Evolutionary conservation across 2,888 invertebrate genomes (phyloP).

Genomic region (Coenonympha glycerion): DNA sequence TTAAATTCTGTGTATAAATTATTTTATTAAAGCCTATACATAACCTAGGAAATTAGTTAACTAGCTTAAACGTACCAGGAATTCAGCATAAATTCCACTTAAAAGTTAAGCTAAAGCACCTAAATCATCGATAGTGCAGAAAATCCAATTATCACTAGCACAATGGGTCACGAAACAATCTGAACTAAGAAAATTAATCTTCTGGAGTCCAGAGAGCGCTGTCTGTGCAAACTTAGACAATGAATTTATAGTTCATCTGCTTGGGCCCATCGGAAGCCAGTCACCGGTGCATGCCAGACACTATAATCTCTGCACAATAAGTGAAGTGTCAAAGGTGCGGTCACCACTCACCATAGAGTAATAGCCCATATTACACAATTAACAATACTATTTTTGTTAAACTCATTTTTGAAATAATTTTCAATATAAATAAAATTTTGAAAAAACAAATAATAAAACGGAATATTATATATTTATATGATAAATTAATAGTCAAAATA

Average conservation of each 20-base stretch:
- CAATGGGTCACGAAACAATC: conserved; percentile 77
- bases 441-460: too few relatives aligned
- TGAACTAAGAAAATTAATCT: conserved; percentile 77
- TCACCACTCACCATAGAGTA: too few relatives aligned
- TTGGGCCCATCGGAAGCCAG: conserved; percentile 58
- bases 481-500: too few relatives aligned
- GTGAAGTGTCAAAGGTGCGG: background rate
- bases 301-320: background rate
- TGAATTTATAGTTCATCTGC: conserved; percentile 76
- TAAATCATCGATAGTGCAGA: conserved; percentile 69
- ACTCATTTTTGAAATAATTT: too few relatives aligned
- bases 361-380: too few relatives aligned
- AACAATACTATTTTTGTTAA: too few relatives aligned
- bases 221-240: conserved; percentile 75
- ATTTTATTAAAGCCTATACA: background rate
- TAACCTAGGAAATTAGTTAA: background rate
- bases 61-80: background rate
- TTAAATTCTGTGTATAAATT: too few relatives aligned
- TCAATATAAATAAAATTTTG: too few relatives aligned
- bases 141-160: conserved; percentile 75
- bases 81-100: conserved; percentile 14
- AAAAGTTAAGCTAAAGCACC: conserved; percentile 49
- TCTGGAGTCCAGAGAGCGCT: conserved; percentile 71
- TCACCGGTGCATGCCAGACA: conserved; percentile 37
- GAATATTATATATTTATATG: too few relatives aligned